A percentile compares a stretch with the other conserved stretches of the same genome.
Conservation (phyloP, 2,888 invertebrate species). For the Acronicta psi region DNA sequence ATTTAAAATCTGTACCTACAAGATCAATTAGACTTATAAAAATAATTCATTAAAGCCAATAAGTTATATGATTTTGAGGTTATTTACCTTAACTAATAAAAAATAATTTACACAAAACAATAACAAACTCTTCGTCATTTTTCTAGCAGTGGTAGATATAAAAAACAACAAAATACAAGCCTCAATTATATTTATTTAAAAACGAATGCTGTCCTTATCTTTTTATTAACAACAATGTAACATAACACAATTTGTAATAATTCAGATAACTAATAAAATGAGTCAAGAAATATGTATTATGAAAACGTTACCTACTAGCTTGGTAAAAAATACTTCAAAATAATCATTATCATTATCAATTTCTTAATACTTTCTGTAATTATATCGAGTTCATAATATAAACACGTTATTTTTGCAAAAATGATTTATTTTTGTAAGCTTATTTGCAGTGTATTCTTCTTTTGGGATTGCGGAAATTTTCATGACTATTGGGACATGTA, state of each 20-base stretch:
- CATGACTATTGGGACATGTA: too few species aligned
- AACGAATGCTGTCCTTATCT: neutral
- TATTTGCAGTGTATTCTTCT: neutral
- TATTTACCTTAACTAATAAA: conserved; percentile 34
- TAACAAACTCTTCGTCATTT: conserved; percentile 26
- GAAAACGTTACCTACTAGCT: neutral
- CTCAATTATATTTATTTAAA: conserved; percentile 21
- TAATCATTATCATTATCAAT: neutral
- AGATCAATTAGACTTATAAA: too few species aligned
- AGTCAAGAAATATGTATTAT: neutral
- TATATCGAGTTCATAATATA: neutral
- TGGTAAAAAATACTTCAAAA: neutral
- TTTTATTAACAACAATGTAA: conserved; percentile 2
- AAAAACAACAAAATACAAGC: conserved; percentile 2
- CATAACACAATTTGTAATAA: conserved; percentile 1
- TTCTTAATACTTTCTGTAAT: neutral
- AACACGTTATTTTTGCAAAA: neutral
- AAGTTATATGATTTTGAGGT: neutral
- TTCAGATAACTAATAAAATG: neutral
- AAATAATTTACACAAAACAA: conserved; percentile 17
- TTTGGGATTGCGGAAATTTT: too few species aligned
- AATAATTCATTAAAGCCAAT: too few species aligned
- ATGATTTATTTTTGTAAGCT: neutral
- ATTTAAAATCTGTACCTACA: too few species aligned
- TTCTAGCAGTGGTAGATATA: neutral